Evolutionary conservation across 2,113 vertebrate species (phyloP).

Genomic region (Clarias gariepinus): DNA sequence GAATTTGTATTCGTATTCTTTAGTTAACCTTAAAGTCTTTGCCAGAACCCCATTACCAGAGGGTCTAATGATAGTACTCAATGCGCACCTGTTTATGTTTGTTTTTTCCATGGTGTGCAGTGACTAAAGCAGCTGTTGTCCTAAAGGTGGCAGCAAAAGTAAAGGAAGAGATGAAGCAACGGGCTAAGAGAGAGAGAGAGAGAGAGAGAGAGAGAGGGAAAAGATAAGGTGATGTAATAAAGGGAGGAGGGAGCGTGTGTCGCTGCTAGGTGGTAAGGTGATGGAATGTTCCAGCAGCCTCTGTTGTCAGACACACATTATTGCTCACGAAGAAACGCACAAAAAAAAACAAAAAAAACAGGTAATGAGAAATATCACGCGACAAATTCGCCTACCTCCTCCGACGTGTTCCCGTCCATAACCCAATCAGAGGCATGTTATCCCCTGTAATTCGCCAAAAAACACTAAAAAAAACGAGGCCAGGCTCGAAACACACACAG

Average conservation of each 20-base stretch:
- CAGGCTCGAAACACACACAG: not conserved
- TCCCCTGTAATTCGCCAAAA: not conserved
- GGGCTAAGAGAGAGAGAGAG: not conserved
- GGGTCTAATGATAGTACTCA: not conserved
- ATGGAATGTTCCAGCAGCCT: slow-evolving; percentile 36
- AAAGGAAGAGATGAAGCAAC: slow-evolving; percentile 10
- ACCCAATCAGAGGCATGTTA: slow-evolving; percentile 10
- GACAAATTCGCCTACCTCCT: slow-evolving; percentile 14
- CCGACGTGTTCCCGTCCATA: not conserved
- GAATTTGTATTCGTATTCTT: not conserved
- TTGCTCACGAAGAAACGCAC: not conserved
- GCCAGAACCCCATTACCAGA: not conserved
- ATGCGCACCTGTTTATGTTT: not conserved
- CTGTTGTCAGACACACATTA: slow-evolving; percentile 21
- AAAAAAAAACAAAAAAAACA: not conserved
- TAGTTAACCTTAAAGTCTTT: not conserved
- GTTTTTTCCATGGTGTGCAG: not conserved
- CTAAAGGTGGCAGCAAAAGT: slow-evolving; percentile 51
- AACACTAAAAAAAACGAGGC: not conserved
- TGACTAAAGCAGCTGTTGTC: not conserved
- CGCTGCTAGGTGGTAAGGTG: slow-evolving; percentile 14
- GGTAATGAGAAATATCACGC: slow-evolving; percentile 14
- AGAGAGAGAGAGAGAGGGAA: not conserved
- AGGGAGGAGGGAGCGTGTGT: not conserved
- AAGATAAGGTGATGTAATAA: slow-evolving; percentile 47